These are phyloP conservation scores for Smithornis capensis DNA, from an alignment of 2,113 vertebrate species.

Conservation along the genomic window DNA sequence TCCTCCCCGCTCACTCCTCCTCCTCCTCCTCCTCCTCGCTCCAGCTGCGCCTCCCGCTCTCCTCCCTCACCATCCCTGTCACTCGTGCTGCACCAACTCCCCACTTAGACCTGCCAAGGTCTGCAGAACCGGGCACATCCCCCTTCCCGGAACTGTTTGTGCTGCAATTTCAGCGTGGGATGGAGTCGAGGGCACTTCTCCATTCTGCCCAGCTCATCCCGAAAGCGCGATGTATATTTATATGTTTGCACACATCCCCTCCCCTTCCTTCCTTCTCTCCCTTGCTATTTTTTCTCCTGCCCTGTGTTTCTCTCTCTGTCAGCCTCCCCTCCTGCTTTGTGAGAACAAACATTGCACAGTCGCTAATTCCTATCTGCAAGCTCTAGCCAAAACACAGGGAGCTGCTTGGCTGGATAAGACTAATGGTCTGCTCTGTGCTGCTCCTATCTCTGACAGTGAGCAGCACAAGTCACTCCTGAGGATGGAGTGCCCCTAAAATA, in stretches of 20 bases:
- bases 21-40: background rate
- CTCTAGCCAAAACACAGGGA: slow-evolving; percentile 29
- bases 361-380: background rate
- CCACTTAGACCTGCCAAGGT: background rate
- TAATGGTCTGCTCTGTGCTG: background rate
- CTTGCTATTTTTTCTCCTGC: background rate
- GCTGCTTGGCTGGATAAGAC: background rate
- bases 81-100: background rate
- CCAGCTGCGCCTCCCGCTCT: background rate
- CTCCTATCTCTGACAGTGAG: background rate
- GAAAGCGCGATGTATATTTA: background rate
- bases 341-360: slow-evolving; percentile 23
- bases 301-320: background rate
- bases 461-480: background rate
- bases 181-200: background rate
- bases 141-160: background rate
- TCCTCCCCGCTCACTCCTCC: background rate
- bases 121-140: background rate
- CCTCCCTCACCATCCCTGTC: background rate
- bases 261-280: slow-evolving; percentile 44
- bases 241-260: background rate
- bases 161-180: background rate
- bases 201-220: background rate
- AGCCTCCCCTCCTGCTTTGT: background rate
- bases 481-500: background rate